phyloP scores from a whole-genome alignment of 2,797 vertebrate genomes.

The Sebastes taczanowskii region DNA sequence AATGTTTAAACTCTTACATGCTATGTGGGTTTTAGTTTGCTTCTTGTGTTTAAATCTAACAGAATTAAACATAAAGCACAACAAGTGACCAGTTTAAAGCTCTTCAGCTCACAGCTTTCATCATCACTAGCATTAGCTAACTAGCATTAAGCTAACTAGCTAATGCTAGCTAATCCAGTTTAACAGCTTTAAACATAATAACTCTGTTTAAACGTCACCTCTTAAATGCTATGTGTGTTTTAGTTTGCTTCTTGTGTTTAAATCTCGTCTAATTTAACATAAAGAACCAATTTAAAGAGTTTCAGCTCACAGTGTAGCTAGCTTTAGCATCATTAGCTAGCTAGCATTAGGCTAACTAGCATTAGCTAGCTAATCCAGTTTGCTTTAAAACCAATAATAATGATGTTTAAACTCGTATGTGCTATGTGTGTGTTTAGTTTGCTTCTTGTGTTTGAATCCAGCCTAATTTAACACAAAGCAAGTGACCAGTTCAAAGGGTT shows the following conservation, averaged over 20 bases:
- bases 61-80: background rate
- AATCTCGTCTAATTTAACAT: background rate
- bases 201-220: background rate
- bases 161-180: no score
- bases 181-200: background rate
- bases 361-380: no score
- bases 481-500: background rate
- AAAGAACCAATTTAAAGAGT: background rate
- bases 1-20: background rate
- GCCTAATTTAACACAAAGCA: rapidly evolving
- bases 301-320: background rate
- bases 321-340: background rate
- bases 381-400: background rate
- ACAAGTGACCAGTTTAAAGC: background rate
- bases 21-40: background rate
- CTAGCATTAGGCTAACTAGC: background rate
- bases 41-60: background rate
- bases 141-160: background rate
- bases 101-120: background rate
- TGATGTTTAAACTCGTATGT: background rate
- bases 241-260: background rate
- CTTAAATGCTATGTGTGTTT: background rate
- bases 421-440: background rate
- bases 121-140: no score
- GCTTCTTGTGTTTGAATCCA: background rate